These are phyloP conservation scores for Phaedon cochleariae DNA, from an alignment of 2,888 invertebrate species.

Conservation along the genomic window DNA sequence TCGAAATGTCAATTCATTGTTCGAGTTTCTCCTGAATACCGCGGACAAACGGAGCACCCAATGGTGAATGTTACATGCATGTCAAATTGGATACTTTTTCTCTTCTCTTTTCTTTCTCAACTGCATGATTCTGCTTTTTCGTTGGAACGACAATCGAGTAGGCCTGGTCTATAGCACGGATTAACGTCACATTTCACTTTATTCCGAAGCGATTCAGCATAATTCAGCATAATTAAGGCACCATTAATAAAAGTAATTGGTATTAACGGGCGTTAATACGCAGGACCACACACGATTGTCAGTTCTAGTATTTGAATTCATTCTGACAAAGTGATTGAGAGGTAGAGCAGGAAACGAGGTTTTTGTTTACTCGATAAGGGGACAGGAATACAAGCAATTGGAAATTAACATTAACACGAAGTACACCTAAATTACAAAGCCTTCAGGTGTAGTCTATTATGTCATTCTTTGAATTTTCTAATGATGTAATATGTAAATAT, in stretches of 20 bases:
- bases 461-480: neutral
- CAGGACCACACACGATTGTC: slow-evolving; percentile 52
- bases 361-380: slow-evolving; percentile 17
- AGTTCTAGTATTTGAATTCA: slow-evolving; percentile 47
- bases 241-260: slow-evolving; percentile 40
- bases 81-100: slow-evolving; percentile 25
- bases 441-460: neutral
- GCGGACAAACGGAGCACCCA: slow-evolving; percentile 58
- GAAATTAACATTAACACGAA: slow-evolving; percentile 35
- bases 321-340: slow-evolving; percentile 49
- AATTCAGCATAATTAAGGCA: slow-evolving; percentile 44
- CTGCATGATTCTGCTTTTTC: slow-evolving; percentile 34
- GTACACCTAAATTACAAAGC: neutral
- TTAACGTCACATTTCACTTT: slow-evolving; percentile 35
- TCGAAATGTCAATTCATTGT: slow-evolving; percentile 18
- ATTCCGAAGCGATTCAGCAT: slow-evolving; percentile 28
- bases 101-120: slow-evolving; percentile 17
- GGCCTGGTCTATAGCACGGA: slow-evolving; percentile 27
- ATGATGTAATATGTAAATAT: neutral
- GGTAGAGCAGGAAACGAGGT: slow-evolving; percentile 37
- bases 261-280: slow-evolving; percentile 38
- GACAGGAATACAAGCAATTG: slow-evolving; percentile 32
- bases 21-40: slow-evolving; percentile 52
- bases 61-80: slow-evolving; percentile 49
- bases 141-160: slow-evolving; percentile 25